Base-by-base conservation (phyloP, 2,797 vertebrate genomes). In the Pangasius larnaudii region DNA sequence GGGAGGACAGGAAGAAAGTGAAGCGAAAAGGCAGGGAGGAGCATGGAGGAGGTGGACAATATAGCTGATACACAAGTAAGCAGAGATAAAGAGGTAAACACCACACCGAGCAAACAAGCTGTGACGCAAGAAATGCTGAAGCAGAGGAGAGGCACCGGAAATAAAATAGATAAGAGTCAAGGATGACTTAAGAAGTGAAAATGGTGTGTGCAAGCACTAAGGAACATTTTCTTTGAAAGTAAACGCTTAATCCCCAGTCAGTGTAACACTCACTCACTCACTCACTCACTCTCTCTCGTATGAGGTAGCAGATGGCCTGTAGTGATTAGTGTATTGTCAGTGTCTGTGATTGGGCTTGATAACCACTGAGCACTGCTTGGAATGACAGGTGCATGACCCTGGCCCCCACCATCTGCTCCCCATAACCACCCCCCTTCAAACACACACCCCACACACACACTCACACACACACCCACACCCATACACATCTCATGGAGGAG, bases 311-410 rank as follows among this genome's bases (percentile, higher is more conserved):
- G 96, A 96, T 96, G 95, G 95, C 91, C 94, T 94, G 95, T 94
- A 93, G 95, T 96, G 96, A 97, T 97, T 96, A 96, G 95, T 93
- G 95, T 96, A 96, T 97, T 96, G 96, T 97, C 96, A 96, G 94
- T 95, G 96, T 93, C 22, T 87, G 94, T 91, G 94, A 96, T 84
- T 94, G 94, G 95, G 95, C 94, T 94, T 94, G 95, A 96, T 96
- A 95, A 96, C 96, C 93, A 96, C 95, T 91, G 94, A 93, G 89
- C 89, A 93, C 87, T 94, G 95, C 96, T 96, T 95, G 93, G 94
- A 92, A 93, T 90, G 94, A 96, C 96, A 98, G 97, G 96, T 97
- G 95, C 96, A 95, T 91, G 93, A 96, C 96, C 95, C 95, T 93
- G 93, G 94, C 95, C 95, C 95, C 94, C 95, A 93, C 95, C 96